phyloP scores from a whole-genome alignment of 1,140 invertebrate genomes.

The Drosophila kepulauana region DNA sequence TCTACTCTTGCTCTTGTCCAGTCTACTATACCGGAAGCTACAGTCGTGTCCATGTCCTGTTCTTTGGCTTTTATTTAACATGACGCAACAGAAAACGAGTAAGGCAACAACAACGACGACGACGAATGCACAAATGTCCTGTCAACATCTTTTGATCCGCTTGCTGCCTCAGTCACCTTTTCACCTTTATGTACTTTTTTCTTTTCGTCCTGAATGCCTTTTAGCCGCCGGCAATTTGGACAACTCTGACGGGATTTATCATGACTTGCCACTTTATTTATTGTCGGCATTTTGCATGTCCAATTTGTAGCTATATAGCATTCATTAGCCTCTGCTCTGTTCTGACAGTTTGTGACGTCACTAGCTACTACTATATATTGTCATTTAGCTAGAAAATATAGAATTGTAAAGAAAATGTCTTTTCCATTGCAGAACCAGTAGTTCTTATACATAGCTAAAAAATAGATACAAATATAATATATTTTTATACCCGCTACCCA shows the following conservation, averaged over 20 bases:
- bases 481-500: too few species aligned
- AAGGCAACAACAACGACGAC: constrained; percentile 13
- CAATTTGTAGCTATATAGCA: constrained; percentile 30
- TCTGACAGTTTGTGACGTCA: constrained; percentile 31
- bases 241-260: constrained; percentile 53
- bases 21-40: constrained; percentile 66
- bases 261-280: constrained; percentile 58
- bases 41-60: constrained; percentile 64
- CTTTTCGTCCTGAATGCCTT: constrained; percentile 41
- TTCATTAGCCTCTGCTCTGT: constrained; percentile 1
- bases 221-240: constrained; percentile 59
- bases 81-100: constrained; percentile 73
- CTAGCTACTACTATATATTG: neutral
- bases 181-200: constrained; percentile 33
- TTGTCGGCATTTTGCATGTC: constrained; percentile 55
- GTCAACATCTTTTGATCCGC: constrained; percentile 64
- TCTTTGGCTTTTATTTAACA: constrained; percentile 76
- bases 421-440: too few species aligned
- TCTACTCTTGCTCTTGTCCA: constrained; percentile 28
- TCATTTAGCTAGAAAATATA: too few species aligned
- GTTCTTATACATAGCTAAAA: too few species aligned
- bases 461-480: too few species aligned
- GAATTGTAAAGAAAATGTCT: too few species aligned
- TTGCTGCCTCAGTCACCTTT: constrained; percentile 47
- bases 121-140: constrained; percentile 66